A percentile compares a stretch with the other conserved stretches of the same genome.
Evolutionary conservation across 2,888 invertebrate species (phyloP).

Genomic region (Clepsis dumicolana): DNA sequence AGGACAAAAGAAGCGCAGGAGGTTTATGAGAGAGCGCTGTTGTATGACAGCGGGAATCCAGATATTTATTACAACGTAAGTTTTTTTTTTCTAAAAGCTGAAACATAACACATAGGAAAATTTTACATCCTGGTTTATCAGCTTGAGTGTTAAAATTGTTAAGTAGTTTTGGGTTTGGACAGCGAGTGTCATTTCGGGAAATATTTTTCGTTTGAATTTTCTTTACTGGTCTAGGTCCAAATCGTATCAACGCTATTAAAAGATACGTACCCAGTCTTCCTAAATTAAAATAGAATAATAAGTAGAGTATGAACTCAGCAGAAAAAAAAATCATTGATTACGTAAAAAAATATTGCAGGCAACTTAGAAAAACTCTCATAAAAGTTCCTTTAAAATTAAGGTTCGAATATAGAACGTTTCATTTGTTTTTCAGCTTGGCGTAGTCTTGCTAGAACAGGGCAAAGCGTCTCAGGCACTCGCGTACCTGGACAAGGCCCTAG

Average conservation of each 20-base stretch:
- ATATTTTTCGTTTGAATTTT: too few relatives aligned
- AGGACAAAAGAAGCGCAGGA: slow-evolving; percentile 97
- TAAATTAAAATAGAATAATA: too few relatives aligned
- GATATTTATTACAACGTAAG: slow-evolving; percentile 98
- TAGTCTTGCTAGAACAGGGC: slow-evolving; percentile 96
- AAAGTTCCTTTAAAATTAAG: background rate
- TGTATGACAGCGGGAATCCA: slow-evolving; percentile 97
- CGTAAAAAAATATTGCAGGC: background rate
- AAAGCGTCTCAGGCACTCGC: slow-evolving; percentile 96
- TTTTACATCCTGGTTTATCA: too few relatives aligned
- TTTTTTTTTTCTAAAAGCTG: slow-evolving; percentile 52
- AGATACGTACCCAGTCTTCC: too few relatives aligned
- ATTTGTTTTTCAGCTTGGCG: slow-evolving; percentile 90
- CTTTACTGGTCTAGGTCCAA: too few relatives aligned
- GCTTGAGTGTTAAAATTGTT: too few relatives aligned
- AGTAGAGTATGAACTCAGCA: too few relatives aligned
- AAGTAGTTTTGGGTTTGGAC: too few relatives aligned
- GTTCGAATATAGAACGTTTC: background rate
- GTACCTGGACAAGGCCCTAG: slow-evolving; percentile 96
- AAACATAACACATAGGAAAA: too few relatives aligned
- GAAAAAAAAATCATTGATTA: too few relatives aligned
- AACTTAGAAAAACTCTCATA: background rate
- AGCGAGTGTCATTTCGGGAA: too few relatives aligned
- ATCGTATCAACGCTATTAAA: too few relatives aligned
- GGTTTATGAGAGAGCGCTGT: slow-evolving; percentile 96